phyloP scores from a whole-genome alignment of 2,888 invertebrate genomes.

The Drosophila mulleri region DNA sequence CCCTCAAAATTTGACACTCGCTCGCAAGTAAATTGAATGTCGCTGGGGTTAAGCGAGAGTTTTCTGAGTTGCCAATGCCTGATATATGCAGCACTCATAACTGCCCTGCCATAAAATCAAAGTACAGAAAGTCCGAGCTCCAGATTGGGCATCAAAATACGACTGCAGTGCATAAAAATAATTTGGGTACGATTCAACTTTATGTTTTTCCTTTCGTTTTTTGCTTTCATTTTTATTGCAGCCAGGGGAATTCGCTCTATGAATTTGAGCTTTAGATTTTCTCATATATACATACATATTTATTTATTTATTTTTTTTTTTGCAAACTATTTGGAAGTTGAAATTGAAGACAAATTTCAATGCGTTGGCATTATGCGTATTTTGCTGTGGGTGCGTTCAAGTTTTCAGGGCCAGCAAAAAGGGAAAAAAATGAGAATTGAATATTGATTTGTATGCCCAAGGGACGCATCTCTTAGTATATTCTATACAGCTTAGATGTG shows the following conservation, averaged over 20 bases:
- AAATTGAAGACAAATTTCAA: conserved; percentile 66
- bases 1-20: conserved; percentile 45
- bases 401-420: conserved; percentile 30
- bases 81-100: conserved; percentile 52
- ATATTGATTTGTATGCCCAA: conserved; percentile 45
- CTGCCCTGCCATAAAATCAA: conserved; percentile 59
- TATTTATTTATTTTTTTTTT: conserved; percentile 13
- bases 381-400: conserved; percentile 43
- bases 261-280: conserved; percentile 28
- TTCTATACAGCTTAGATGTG: conserved; percentile 27
- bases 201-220: conserved; percentile 27
- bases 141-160: conserved; percentile 19
- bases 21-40: conserved; percentile 66
- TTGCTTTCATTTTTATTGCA: conserved; percentile 52
- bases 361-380: conserved; percentile 61
- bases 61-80: conserved; percentile 3
- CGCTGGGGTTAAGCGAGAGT: conserved; percentile 70
- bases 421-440: conserved; percentile 12
- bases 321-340: conserved; percentile 43
- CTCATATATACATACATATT: too few species aligned
- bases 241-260: conserved; percentile 52
- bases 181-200: conserved; percentile 47
- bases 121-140: conserved; percentile 37
- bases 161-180: conserved; percentile 57
- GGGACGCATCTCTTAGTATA: conserved; percentile 7